Evolutionary conservation across 1,140 invertebrate species (phyloP), one percentile per base, ranked within the genome.

Genomic region (Cotesia glomerata): DNA sequence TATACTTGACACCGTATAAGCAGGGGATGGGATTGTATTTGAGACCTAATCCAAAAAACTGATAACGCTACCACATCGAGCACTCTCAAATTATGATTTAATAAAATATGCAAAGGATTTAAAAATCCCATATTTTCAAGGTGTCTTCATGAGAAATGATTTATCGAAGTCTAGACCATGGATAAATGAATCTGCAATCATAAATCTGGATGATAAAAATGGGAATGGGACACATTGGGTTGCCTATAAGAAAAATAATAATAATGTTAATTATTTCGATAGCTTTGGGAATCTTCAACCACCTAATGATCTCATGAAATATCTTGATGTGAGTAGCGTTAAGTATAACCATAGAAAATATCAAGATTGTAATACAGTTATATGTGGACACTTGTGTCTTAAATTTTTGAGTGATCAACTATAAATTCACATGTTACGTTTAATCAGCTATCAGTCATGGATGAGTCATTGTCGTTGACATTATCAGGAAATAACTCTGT

Each of bases 1-100:
- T 82, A 34, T 75, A 72, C 73, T 66, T 81, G 45, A 80, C 79
- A 72, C 81, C 74, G 54, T 78, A 80, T 65, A 78, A 80, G 73
- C 81, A 67, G 78, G 80, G 52, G 0, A 36, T 70, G 3, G 80
- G 80, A 58, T 62, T 80, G 11, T 71, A 69, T 65, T 61, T 72
- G 18, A 18, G 36, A 8, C 14, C 49, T 9, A 18, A 71, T 49
- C 45, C 8, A 75, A 74, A 74, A 74, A 54, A 69, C 52, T 36
- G 1, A 36, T 72, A 39, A 66, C 56, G 52, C 72, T 74, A 72
- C 64, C 68, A 59, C 69, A 49, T 34, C 64, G 73, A 69, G 69
- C 77, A 5, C 62, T 79, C 13, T 75, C 78, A 9, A 70, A 81
- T 73, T 3, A 62, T 3, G 79, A 80, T 73, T 16, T 81, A 36